phyloP scores from a whole-genome alignment of 2,888 invertebrate genomes.

The Sympetrum striolatum region DNA sequence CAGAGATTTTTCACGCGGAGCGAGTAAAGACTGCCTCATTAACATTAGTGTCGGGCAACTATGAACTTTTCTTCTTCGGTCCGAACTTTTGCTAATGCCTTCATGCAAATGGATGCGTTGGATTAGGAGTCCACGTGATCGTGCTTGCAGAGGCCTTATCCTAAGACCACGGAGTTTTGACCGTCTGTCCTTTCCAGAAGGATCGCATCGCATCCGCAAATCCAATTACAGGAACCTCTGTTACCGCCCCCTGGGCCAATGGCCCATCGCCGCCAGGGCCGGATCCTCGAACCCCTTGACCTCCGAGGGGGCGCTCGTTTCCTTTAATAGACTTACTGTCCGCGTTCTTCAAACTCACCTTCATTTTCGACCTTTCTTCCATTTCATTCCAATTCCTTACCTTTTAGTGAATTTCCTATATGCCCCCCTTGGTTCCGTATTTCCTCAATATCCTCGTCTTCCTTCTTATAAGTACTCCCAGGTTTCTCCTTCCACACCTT shows the following conservation, averaged over 20 bases:
- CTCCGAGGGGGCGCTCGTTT: neutral
- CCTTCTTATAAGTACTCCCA: too few relatives aligned
- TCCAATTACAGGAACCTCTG: neutral
- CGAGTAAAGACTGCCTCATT: neutral
- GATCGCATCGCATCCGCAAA: neutral
- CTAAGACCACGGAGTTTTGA: neutral
- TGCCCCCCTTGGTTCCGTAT: too few relatives aligned
- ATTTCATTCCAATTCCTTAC: too few relatives aligned
- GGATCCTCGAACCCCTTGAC: neutral
- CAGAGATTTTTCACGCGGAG: neutral
- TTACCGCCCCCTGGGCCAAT: neutral
- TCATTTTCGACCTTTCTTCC: neutral
- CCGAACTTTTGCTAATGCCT: neutral
- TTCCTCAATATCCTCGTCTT: too few relatives aligned
- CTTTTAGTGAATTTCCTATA: too few relatives aligned
- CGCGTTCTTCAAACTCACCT: neutral
- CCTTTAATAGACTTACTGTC: neutral
- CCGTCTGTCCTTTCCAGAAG: neutral
- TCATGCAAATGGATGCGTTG: neutral
- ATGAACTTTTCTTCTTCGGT: neutral
- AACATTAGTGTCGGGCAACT: neutral
- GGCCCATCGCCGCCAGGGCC: neutral
- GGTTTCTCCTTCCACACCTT: too few relatives aligned
- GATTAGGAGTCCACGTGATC: neutral
- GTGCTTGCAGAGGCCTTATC: neutral